Evolutionary conservation across 64 coral and sea anemone genomes (phyloP).

Genomic region (Porites australiensis): DNA sequence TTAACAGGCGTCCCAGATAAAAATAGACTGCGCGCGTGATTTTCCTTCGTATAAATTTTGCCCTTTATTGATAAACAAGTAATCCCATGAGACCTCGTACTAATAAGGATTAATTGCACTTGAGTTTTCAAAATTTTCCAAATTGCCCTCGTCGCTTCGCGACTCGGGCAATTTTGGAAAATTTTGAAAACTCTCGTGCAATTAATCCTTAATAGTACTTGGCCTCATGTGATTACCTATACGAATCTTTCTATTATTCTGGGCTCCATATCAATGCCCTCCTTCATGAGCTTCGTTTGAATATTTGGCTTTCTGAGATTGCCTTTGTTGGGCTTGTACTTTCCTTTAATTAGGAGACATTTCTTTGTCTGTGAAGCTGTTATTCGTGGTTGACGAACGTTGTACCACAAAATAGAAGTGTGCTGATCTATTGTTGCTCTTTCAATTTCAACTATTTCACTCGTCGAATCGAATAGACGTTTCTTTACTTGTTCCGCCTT

Average conservation of each 20-base stretch:
- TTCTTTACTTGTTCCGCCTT: constrained; percentile 37
- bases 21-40: no score
- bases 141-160: no score
- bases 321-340: constrained; percentile 72
- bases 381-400: constrained; percentile 58
- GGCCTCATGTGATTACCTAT: no score
- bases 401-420: constrained; percentile 29
- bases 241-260: constrained; percentile 55
- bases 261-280: constrained; percentile 70
- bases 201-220: no score
- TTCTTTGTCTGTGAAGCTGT: constrained; percentile 81
- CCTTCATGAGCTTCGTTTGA: constrained; percentile 65
- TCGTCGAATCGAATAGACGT: constrained; percentile 39
- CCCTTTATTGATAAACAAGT: no score
- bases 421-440: constrained; percentile 63
- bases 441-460: constrained; percentile 59
- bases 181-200: no score
- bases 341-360: constrained; percentile 24
- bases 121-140: no score
- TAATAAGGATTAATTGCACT: no score
- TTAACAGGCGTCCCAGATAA: no score
- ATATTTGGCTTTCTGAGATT: constrained; percentile 26
- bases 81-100: no score
- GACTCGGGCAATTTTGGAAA: no score
- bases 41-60: no score